Conservation (phyloP, 2,113 vertebrate species). For the Miniopterus natalensis region DNA sequence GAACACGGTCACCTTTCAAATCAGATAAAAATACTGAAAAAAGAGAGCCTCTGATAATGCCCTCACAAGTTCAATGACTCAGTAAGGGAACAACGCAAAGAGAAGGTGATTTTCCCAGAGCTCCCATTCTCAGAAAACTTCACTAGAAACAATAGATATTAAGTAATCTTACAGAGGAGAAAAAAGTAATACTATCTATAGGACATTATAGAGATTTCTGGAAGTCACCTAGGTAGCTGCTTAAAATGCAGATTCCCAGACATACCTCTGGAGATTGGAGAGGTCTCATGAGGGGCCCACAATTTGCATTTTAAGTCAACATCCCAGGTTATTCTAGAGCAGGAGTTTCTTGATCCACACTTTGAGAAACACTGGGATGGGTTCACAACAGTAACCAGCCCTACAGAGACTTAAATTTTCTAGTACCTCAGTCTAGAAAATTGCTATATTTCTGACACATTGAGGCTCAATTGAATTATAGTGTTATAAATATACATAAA, state of each 20-base stretch:
- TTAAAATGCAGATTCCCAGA: conserved; percentile 22
- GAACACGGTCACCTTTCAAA: background rate
- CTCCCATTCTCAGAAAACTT: conserved; percentile 10
- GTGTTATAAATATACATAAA: background rate
- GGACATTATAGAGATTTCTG: background rate
- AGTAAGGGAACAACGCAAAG: background rate
- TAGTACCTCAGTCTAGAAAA: background rate
- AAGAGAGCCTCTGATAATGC: background rate
- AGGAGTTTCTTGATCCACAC: background rate
- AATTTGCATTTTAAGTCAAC: background rate
- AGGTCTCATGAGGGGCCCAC: background rate
- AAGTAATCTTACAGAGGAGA: background rate
- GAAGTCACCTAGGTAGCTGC: background rate
- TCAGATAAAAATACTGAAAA: background rate
- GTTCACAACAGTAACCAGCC: background rate
- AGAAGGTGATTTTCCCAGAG: background rate
- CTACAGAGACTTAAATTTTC: background rate
- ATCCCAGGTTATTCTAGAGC: background rate
- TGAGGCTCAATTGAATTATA: background rate
- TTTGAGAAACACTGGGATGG: background rate
- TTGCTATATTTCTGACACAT: background rate
- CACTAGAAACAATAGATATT: background rate
- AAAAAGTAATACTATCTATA: background rate
- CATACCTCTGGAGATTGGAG: background rate
- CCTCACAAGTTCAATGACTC: background rate